Evolutionary conservation across 2,113 vertebrate species (phyloP).

Genomic region (Pelmatolapia mariae): DNA sequence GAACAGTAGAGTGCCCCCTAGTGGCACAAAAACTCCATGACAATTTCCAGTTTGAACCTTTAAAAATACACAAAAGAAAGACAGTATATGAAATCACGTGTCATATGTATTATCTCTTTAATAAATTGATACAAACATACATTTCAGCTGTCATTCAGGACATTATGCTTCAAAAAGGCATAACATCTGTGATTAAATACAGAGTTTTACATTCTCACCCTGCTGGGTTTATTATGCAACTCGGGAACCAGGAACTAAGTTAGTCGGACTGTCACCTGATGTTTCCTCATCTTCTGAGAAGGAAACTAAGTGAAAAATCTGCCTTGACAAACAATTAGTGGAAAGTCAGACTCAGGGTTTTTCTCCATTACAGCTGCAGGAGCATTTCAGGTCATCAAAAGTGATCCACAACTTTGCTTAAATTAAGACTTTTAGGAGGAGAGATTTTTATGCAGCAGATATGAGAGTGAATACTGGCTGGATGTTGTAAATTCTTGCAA

Average conservation of each 20-base stretch:
- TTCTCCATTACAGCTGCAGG: background rate
- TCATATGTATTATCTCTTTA: background rate
- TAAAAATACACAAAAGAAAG: background rate
- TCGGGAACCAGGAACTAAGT: background rate
- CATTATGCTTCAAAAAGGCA: background rate
- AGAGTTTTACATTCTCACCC: constrained; percentile 4
- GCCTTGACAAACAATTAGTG: background rate
- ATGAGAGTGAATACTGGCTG: background rate
- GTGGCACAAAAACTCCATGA: background rate
- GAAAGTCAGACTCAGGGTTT: background rate
- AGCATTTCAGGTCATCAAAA: background rate
- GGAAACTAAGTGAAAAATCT: background rate
- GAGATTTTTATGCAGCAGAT: background rate
- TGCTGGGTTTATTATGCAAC: background rate
- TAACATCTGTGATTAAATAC: background rate
- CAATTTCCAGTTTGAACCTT: background rate
- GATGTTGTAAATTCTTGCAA: background rate
- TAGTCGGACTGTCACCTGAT: background rate
- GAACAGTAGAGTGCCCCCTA: background rate
- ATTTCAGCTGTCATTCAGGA: constrained; percentile 1
- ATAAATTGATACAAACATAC: constrained; percentile 7
- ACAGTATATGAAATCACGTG: background rate
- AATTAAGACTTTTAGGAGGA: background rate
- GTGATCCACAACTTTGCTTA: background rate
- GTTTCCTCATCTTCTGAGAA: background rate